phyloP scores from a whole-genome alignment of 1,140 invertebrate genomes.

The Trinorchestia longiramus region DNA sequence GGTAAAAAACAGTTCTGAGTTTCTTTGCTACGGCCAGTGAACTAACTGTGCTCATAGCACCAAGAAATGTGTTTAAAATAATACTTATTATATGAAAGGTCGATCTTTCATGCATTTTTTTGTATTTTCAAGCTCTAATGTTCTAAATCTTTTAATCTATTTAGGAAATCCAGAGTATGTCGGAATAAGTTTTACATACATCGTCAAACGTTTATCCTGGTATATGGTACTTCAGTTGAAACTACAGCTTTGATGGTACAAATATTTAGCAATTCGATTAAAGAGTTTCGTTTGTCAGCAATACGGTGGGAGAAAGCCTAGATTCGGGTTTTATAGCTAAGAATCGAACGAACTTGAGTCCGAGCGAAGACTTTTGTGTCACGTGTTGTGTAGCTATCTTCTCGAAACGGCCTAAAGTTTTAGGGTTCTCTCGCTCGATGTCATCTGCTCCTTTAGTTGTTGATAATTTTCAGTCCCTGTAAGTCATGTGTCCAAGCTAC shows the following conservation, averaged over 20 bases:
- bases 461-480: neutral
- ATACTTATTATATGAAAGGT: neutral
- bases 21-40: neutral
- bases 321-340: neutral
- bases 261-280: no score
- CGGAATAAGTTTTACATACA: neutral
- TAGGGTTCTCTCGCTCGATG: neutral
- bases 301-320: no score
- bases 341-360: neutral
- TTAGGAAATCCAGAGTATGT: neutral
- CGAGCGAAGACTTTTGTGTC: neutral
- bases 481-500: neutral
- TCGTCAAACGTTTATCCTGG: neutral
- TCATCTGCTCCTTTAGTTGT: neutral
- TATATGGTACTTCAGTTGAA: neutral
- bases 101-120: neutral
- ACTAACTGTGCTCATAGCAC: neutral
- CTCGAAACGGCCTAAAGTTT: neutral
- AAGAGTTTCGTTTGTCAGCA: neutral
- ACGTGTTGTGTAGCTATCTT: neutral
- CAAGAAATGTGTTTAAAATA: neutral
- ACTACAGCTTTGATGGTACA: neutral
- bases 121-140: neutral
- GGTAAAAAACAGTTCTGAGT: neutral
- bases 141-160: neutral